Conservation (phyloP, 2,888 invertebrate species). For the Watsonalla binaria region DNA sequence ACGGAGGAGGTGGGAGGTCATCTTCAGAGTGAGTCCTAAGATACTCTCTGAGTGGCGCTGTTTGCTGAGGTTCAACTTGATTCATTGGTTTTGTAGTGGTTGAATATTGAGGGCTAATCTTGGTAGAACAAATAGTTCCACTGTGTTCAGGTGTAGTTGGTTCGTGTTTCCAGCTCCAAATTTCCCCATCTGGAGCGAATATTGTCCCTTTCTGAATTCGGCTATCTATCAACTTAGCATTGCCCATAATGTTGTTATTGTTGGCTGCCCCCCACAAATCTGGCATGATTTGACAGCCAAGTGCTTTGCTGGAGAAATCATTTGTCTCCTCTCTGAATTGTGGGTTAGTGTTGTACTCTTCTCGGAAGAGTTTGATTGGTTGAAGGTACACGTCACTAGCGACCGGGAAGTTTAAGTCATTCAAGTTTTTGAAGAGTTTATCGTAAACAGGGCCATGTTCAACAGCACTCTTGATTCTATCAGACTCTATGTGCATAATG, state of each 20-base stretch:
- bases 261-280: constrained; percentile 59
- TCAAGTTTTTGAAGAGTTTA: constrained; percentile 74
- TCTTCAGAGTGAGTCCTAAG: constrained; percentile 60
- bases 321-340: constrained; percentile 76
- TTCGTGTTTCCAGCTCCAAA: constrained; percentile 76
- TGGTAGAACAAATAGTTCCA: constrained; percentile 67
- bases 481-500: constrained; percentile 74
- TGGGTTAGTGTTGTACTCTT: constrained; percentile 74
- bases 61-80: constrained; percentile 67
- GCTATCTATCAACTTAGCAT: constrained; percentile 59
- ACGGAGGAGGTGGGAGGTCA: constrained; percentile 58
- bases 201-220: constrained; percentile 72
- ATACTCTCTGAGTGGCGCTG: constrained; percentile 64
- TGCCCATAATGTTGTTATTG: constrained; percentile 66
- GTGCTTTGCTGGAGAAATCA: constrained; percentile 69
- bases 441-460: constrained; percentile 80
- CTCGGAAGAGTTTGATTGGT: constrained; percentile 76
- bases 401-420: constrained; percentile 72
- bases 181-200: constrained; percentile 73
- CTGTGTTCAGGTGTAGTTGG: constrained; percentile 69
- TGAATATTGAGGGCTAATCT: constrained; percentile 69
- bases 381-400: constrained; percentile 74
- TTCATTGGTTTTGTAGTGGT: constrained; percentile 64
- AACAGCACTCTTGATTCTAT: constrained; percentile 78
- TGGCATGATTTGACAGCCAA: constrained; percentile 66